phyloP scores from a whole-genome alignment of 2,797 vertebrate genomes.

The Halcyon smyrnensis region DNA sequence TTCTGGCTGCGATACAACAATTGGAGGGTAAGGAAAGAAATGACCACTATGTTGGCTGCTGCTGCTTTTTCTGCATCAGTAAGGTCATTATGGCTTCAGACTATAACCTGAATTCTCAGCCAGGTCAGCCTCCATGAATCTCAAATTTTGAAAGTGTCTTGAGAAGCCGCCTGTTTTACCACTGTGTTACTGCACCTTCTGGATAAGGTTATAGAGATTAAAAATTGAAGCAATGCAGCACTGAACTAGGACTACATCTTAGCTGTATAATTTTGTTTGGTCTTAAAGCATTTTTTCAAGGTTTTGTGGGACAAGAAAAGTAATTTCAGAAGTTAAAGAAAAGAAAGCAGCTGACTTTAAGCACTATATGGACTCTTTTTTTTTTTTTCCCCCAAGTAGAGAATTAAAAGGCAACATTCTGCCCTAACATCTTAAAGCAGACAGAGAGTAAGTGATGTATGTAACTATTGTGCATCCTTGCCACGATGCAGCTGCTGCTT shows the following conservation, averaged over 20 bases:
- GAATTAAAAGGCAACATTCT: constrained; percentile 6
- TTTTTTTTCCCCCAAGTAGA: background rate
- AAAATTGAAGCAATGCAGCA: background rate
- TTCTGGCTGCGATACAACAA: background rate
- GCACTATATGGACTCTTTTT: background rate
- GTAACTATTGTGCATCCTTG: background rate
- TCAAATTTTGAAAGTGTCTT: background rate
- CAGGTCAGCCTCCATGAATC: background rate
- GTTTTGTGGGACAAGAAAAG: background rate
- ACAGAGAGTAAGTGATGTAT: constrained; percentile 24
- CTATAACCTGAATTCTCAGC: background rate
- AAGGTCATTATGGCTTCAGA: background rate
- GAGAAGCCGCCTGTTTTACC: background rate
- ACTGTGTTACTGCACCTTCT: background rate
- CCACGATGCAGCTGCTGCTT: background rate
- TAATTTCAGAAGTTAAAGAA: background rate
- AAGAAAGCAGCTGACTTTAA: background rate
- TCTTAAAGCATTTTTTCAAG: background rate
- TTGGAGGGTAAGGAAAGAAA: background rate
- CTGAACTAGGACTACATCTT: background rate
- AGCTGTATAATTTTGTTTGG: background rate
- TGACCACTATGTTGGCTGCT: background rate
- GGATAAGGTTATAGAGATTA: background rate
- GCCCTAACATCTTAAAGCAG: background rate
- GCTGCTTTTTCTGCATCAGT: background rate